phyloP scores from a whole-genome alignment of 1,140 invertebrate species.

The Heliconius hewitsoni region DNA sequence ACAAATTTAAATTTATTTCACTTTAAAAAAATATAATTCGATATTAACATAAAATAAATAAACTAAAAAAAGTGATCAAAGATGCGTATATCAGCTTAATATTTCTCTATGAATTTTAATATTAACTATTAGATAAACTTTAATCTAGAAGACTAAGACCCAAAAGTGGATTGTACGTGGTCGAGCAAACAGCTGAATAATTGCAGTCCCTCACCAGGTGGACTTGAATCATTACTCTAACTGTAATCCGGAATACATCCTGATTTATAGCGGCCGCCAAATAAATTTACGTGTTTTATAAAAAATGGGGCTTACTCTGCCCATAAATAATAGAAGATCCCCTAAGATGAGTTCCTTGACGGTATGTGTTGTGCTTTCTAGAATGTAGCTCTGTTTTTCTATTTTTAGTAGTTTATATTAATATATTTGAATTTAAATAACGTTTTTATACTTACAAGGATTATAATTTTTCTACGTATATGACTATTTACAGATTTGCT shows the following conservation, averaged over 20 bases:
- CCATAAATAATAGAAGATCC: slow-evolving; percentile 74
- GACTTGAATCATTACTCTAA: slow-evolving; percentile 77
- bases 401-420: neutral
- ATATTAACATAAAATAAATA: neutral
- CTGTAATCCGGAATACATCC: slow-evolving; percentile 77
- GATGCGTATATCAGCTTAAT: neutral
- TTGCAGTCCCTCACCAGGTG: slow-evolving; percentile 75
- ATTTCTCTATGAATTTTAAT: slow-evolving; percentile 4
- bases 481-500: too few species aligned
- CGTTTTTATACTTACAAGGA: too few species aligned
- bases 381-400: neutral
- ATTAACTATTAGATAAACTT: slow-evolving; percentile 7
- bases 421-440: neutral
- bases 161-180: slow-evolving; percentile 54
- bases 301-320: slow-evolving; percentile 75
- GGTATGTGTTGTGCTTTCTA: slow-evolving; percentile 38
- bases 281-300: slow-evolving; percentile 78
- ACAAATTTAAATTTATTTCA: too few species aligned
- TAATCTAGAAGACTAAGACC: slow-evolving; percentile 39
- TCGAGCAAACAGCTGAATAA: slow-evolving; percentile 74
- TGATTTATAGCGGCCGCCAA: slow-evolving; percentile 70
- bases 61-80: neutral
- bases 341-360: slow-evolving; percentile 49
- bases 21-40: too few species aligned
- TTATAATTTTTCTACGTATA: too few species aligned